phyloP scores from a whole-genome alignment of 1,140 invertebrate genomes.

The Thrips palmi region DNA sequence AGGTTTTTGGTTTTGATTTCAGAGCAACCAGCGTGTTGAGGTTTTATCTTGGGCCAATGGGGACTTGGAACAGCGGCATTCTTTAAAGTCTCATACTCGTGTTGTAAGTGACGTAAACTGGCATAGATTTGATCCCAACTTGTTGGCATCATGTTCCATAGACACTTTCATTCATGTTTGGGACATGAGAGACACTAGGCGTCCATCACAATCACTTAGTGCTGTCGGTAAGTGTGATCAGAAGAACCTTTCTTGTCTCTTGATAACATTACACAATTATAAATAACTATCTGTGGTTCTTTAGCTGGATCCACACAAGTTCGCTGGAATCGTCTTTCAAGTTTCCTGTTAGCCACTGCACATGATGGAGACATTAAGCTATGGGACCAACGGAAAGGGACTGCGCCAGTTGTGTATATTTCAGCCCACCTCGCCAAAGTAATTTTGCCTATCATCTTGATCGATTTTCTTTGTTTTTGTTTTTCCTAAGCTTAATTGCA shows the following conservation, averaged over 20 bases:
- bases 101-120: constrained; percentile 87
- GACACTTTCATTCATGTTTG: constrained; percentile 87
- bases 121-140: constrained; percentile 73
- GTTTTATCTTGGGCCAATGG: constrained; percentile 52
- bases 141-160: constrained; percentile 80
- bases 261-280: not conserved
- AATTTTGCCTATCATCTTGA: no score
- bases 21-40: constrained; percentile 73
- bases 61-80: constrained; percentile 46
- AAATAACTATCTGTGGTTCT: constrained; percentile 17
- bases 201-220: constrained; percentile 61
- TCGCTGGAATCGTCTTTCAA: constrained; percentile 74
- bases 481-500: constrained; percentile 6
- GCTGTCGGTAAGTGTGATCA: constrained; percentile 39
- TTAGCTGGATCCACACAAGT: constrained; percentile 82
- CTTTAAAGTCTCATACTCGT: constrained; percentile 67
- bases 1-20: constrained; percentile 20
- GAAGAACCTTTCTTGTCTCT: no score
- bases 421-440: constrained; percentile 76
- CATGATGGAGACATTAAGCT: constrained; percentile 90
- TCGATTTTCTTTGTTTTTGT: constrained; percentile 1
- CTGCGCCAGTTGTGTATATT: constrained; percentile 76
- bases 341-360: constrained; percentile 73
- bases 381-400: constrained; percentile 84
- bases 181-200: constrained; percentile 72